These are phyloP conservation scores for Acarapis woodi DNA, from an alignment of 1,140 invertebrate species.

Conservation along the genomic window DNA sequence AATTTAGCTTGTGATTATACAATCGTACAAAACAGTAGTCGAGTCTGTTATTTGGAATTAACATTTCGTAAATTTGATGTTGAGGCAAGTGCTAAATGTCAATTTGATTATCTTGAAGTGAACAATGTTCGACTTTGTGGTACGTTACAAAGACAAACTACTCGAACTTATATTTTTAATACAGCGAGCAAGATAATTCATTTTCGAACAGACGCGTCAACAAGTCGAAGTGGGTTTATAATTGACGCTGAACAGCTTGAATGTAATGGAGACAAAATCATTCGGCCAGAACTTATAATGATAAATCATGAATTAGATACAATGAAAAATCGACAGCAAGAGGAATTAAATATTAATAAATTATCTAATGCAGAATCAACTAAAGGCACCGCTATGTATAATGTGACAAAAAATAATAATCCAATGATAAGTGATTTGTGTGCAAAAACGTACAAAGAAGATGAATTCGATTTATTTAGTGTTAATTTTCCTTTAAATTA, in stretches of 20 bases:
- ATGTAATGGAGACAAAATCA: constrained; percentile 10
- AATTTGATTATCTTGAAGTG: constrained; percentile 14
- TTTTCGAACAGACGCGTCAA: constrained; percentile 13
- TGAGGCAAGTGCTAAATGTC: constrained; percentile 13
- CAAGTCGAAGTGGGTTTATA: constrained; percentile 10
- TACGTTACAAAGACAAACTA: constrained; percentile 7
- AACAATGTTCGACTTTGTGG: constrained; percentile 12
- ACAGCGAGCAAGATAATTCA: constrained; percentile 12
- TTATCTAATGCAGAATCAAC: too few relatives aligned
- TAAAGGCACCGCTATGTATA: too few relatives aligned
- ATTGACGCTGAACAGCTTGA: constrained; percentile 14
- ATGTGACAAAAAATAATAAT: too few relatives aligned
- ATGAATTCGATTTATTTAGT: constrained; percentile 12
- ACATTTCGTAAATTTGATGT: constrained; percentile 13
- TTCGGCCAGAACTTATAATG: not conserved
- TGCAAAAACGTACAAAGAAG: constrained; percentile 10
- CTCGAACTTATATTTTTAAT: constrained; percentile 13
- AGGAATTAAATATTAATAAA: not conserved
- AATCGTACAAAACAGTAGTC: constrained; percentile 2
- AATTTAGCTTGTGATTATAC: constrained; percentile 10
- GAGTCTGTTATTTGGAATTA: constrained; percentile 14
- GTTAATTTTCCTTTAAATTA: constrained; percentile 12
- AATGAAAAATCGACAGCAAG: not conserved
- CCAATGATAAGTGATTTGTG: constrained; percentile 7
- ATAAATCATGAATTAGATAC: not conserved